A percentile compares a stretch with the other conserved stretches of the same genome.
These are phyloP conservation scores for Steinernema khuongi DNA, from an alignment of 1,140 invertebrate genomes.

Conservation along the genomic window DNA sequence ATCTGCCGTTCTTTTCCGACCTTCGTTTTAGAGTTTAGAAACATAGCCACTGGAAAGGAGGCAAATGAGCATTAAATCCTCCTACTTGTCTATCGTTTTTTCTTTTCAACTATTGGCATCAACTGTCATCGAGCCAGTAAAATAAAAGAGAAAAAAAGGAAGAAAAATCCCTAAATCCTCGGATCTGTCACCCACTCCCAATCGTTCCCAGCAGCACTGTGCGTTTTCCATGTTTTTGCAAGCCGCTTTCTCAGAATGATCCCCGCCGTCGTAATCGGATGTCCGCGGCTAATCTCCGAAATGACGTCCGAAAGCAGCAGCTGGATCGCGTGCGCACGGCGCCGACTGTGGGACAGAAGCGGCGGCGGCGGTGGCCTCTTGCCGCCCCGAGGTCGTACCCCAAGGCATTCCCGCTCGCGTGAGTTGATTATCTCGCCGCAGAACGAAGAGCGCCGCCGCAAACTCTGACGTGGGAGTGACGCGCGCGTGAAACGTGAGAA, in stretches of 20 bases:
- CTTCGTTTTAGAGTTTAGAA: no score
- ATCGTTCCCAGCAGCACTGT: no score
- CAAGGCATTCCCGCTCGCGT: not conserved
- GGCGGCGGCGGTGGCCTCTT: not conserved
- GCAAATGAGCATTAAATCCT: no score
- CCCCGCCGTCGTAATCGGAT: constrained; percentile 11
- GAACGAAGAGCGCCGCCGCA: not conserved
- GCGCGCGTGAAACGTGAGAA: constrained; percentile 3
- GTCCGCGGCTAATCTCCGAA: not conserved
- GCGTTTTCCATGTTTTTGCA: not conserved
- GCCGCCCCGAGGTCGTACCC: not conserved
- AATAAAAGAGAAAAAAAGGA: no score
- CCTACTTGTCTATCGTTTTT: no score
- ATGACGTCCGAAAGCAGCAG: constrained; percentile 8
- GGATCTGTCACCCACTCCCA: no score
- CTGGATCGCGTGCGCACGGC: no score
- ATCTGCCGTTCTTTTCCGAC: no score
- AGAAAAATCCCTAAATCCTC: no score
- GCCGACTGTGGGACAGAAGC: not conserved
- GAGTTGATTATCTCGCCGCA: not conserved
- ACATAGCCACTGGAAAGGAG: no score
- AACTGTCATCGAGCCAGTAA: no score
- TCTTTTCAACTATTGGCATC: no score
- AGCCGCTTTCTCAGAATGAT: not conserved
- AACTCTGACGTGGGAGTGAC: not conserved